phyloP scores from a whole-genome alignment of 2,797 vertebrate genomes.

The Semaprochilodus insignis region DNA sequence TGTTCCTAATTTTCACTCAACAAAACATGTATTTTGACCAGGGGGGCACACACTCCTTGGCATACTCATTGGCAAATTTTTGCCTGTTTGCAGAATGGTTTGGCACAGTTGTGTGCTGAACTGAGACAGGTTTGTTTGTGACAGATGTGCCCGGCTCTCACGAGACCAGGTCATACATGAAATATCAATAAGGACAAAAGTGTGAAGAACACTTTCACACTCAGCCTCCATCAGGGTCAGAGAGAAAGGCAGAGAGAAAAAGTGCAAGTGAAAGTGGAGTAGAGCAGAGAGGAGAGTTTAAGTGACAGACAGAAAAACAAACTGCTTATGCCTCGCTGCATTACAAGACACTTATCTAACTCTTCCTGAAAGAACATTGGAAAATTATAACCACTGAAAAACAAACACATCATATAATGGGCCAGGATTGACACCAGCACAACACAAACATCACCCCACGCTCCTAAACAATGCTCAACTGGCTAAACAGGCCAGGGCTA shows the following conservation, averaged over 20 bases:
- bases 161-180: slow-evolving; percentile 32
- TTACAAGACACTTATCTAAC: not conserved
- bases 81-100: not conserved
- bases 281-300: not conserved
- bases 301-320: not conserved
- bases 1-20: no score
- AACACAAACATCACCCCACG: not conserved
- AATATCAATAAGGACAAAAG: slow-evolving; percentile 44
- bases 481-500: not conserved
- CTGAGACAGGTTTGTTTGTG: not conserved
- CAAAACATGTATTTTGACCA: no score
- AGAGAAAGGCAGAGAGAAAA: not conserved
- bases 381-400: not conserved
- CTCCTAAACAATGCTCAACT: not conserved
- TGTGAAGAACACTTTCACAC: slow-evolving; percentile 42
- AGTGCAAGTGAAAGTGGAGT: not conserved
- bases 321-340: not conserved
- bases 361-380: not conserved
- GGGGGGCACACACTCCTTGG: no score
- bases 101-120: not conserved
- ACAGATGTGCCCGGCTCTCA: not conserved
- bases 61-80: not conserved
- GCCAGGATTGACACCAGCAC: not conserved
- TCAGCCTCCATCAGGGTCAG: slow-evolving; percentile 13
- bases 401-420: not conserved